Percentiles rank a stretch among this genome's conserved stretches.
Evolutionary conservation across 2,888 invertebrate species (phyloP).

Genomic region (Polia nebulosa): DNA sequence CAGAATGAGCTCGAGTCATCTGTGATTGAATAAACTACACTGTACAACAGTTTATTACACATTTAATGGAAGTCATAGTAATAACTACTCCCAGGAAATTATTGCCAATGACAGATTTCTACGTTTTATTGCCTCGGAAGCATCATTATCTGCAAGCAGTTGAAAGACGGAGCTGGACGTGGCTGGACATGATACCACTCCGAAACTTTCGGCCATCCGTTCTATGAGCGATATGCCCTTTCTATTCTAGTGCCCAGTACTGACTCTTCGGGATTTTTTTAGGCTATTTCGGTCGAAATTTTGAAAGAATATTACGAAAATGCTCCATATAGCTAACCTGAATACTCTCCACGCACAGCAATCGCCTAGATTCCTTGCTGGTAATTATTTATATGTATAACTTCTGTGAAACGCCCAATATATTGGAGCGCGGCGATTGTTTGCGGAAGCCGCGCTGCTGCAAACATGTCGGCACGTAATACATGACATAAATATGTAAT

Average conservation of each 20-base stretch:
- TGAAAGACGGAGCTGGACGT: background rate
- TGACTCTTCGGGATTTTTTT: too few relatives aligned
- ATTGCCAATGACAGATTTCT: background rate
- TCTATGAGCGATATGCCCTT: background rate
- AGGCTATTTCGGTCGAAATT: background rate
- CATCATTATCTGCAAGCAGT: background rate
- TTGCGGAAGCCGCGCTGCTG: conserved; percentile 44
- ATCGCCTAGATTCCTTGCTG: background rate
- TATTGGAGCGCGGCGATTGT: conserved; percentile 35
- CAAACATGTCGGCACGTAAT: background rate
- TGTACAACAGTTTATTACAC: too few relatives aligned
- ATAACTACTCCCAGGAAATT: background rate
- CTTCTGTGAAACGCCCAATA: conserved; percentile 37
- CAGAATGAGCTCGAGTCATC: background rate
- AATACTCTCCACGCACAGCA: background rate
- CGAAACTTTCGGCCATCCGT: background rate
- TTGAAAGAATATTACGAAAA: background rate
- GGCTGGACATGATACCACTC: too few relatives aligned
- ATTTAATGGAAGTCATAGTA: background rate
- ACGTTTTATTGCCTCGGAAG: background rate
- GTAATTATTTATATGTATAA: conserved; percentile 7
- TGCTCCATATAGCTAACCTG: background rate
- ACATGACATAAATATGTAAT: conserved; percentile 15
- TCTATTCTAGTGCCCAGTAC: too few relatives aligned
- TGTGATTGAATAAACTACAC: too few relatives aligned